These are phyloP conservation scores for Aplysina aerophoba DNA, from an alignment of 37 sponge, comb jelly and placozoan genomes.

Conservation along the genomic window DNA sequence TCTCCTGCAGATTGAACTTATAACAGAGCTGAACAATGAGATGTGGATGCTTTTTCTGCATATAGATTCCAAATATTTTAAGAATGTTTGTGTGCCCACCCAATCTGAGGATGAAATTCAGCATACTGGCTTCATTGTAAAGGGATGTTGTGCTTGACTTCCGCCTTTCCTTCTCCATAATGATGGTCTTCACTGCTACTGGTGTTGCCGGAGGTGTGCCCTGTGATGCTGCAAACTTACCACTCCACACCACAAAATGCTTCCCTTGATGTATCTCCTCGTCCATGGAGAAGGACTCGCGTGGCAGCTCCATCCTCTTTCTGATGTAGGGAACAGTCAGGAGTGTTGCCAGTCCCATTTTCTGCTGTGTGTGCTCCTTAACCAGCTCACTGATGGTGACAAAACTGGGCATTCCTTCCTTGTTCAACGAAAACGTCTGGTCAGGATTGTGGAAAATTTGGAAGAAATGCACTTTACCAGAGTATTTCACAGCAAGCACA, in stretches of 20 bases:
- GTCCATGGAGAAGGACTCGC: conserved; percentile 13
- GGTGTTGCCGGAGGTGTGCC: neutral
- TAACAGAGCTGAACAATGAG: neutral
- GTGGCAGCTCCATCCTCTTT: neutral
- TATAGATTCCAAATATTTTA: conserved; percentile 7
- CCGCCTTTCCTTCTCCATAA: neutral
- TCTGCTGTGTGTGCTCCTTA: neutral
- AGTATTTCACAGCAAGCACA: neutral
- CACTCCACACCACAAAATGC: neutral
- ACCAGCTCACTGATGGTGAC: conserved; percentile 32
- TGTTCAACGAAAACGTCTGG: conserved; percentile 2
- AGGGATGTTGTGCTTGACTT: neutral
- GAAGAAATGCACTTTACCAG: neutral
- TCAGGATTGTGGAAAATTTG: conserved; percentile 1
- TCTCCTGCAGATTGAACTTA: neutral
- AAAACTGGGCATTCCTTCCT: neutral
- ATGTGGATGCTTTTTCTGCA: neutral
- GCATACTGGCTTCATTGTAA: neutral
- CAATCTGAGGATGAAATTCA: neutral
- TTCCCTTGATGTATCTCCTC: conserved; percentile 15
- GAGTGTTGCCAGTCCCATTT: neutral
- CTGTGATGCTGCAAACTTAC: neutral
- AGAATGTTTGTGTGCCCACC: neutral
- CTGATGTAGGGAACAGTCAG: conserved; percentile 17
- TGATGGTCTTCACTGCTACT: neutral